Base-by-base conservation (phyloP, 2,888 invertebrate genomes). In the Lacanobia wlatinum region DNA sequence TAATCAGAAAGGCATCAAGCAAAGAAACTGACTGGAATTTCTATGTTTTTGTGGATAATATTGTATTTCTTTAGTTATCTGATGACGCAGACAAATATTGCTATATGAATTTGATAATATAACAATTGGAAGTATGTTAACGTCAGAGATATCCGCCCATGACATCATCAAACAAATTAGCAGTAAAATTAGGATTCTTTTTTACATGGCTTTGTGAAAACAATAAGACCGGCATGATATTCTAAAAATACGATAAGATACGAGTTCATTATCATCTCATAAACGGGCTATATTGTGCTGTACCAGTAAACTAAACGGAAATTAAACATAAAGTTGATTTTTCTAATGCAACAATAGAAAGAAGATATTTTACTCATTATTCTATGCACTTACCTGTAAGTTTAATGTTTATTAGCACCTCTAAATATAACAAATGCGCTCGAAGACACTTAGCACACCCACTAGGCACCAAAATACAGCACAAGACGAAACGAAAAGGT, bases 381-480 rank as follows among this genome's bases (percentile, higher is more conserved):
- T 76, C 3, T 60, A 66, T 68, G 63, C 61, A 91, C 93, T 94
- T 87, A 96, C 96, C 91, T 96, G 94, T 85, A 90, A 84, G 84
- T 88, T 90, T 89, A 88, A 88, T 86, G 88, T 88, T 87, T 87
- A 82, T 82, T 93, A 91, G 91, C 93, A 91, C 92, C 90, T 43
- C 43, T 90, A 91, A 86, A 78, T 89, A 84, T 88, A 91, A 90
- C 87, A 87, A 92, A 90, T 88, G 87, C 90, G 86, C 86, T 87
- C 87, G 92, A 84, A 91, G 90, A 88, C 94, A 94, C 95, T 92
- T 88, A 89, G 89, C 90, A 94, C 95, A 91, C 90, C 91, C 93
- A 95, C 93, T 93, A 92, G 90, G 93, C 94, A 96, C 95, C 92
- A 94, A 94, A 93, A 92, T 93, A 93, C 89, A 92, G 93, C 93